Evolutionary conservation across 2,888 invertebrate genomes (phyloP).

Genomic region (Idaea aversata): DNA sequence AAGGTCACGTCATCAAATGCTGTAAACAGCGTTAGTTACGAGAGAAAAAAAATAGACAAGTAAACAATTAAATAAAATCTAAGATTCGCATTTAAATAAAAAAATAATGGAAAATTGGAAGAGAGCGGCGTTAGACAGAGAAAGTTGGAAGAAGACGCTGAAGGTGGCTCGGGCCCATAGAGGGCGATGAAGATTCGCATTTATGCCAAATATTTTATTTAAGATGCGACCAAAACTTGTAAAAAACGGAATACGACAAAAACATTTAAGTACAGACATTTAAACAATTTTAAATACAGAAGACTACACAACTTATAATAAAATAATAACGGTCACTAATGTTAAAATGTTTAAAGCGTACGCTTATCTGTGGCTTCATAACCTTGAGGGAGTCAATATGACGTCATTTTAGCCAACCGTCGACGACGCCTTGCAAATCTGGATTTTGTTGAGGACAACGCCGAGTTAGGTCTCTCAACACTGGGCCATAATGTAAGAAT

Average conservation of each 20-base stretch:
- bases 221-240: too few species aligned
- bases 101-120: too few species aligned
- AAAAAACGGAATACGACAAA: too few species aligned
- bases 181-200: too few species aligned
- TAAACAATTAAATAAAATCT: constrained; percentile 4
- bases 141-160: too few species aligned
- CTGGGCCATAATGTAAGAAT: background rate
- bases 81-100: too few species aligned
- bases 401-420: constrained; percentile 42
- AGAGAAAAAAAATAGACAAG: background rate
- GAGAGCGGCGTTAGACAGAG: too few species aligned
- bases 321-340: background rate
- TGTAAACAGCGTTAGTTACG: background rate
- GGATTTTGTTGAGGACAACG: constrained; percentile 8
- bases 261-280: background rate
- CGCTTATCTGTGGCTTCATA: constrained; percentile 40
- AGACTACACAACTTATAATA: constrained; percentile 1
- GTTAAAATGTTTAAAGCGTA: constrained; percentile 11
- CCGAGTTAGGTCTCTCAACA: constrained; percentile 11
- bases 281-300: background rate
- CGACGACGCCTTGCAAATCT: constrained; percentile 22
- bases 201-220: too few species aligned
- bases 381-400: constrained; percentile 47
- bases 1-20: constrained; percentile 16
- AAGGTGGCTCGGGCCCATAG: too few species aligned